Evolutionary conservation across 2,113 vertebrate species (phyloP).

Genomic region (Empidonax traillii): DNA sequence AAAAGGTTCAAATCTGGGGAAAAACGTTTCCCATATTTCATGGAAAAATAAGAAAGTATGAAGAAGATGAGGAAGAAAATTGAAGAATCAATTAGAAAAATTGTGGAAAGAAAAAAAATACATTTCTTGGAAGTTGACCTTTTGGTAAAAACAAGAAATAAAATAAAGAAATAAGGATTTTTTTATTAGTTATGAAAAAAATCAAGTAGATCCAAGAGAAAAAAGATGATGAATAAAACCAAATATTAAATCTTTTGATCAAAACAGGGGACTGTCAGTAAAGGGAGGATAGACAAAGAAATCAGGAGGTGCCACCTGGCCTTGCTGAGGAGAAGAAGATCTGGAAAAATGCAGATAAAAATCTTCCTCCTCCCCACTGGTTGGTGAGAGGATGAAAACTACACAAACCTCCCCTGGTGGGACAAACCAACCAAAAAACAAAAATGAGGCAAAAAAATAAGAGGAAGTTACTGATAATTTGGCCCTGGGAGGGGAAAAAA

Average conservation of each 20-base stretch:
- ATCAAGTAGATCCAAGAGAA: background rate
- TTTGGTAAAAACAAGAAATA: background rate
- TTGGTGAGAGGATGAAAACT: background rate
- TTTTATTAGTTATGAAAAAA: background rate
- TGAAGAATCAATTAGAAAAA: background rate
- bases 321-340: background rate
- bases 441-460: background rate
- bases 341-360: background rate
- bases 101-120: background rate
- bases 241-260: background rate
- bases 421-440: background rate
- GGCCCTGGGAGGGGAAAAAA: background rate
- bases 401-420: too few species aligned
- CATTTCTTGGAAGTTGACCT: rapidly evolving
- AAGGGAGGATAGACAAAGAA: background rate
- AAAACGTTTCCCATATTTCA: background rate
- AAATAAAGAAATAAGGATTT: background rate
- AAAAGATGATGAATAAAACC: too few species aligned
- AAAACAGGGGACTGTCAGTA: background rate
- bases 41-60: background rate
- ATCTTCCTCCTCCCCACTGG: background rate
- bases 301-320: background rate
- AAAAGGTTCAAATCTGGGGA: background rate
- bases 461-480: background rate
- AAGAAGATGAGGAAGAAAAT: background rate